Conservation (phyloP, 2,888 invertebrate genomes). For the Pogonocherus hispidulus region DNA sequence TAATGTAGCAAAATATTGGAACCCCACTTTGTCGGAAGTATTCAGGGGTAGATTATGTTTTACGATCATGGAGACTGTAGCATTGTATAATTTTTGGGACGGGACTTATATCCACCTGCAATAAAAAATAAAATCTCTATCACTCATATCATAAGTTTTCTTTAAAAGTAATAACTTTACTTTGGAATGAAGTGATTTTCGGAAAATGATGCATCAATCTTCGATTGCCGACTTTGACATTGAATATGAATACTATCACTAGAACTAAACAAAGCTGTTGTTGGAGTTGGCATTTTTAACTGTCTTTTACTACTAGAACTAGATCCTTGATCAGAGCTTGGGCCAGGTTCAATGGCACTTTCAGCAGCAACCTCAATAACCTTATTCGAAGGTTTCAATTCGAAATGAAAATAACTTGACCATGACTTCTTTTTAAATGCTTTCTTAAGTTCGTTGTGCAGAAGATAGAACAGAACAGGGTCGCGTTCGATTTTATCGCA, state of each 20-base stretch:
- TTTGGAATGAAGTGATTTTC: neutral
- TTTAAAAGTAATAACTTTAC: neutral
- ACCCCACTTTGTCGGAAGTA: conserved; percentile 11
- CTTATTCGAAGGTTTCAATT: neutral
- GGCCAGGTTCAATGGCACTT: neutral
- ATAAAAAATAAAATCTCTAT: conserved; percentile 3
- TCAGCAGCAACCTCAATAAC: conserved; percentile 1
- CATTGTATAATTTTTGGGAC: neutral
- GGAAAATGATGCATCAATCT: conserved; percentile 1
- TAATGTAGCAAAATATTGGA: conserved; percentile 8
- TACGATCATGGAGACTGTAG: neutral
- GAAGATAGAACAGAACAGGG: too few species aligned
- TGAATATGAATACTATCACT: neutral
- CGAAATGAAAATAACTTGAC: too few species aligned
- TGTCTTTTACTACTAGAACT: neutral
- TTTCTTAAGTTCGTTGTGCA: too few species aligned
- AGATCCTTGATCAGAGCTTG: neutral
- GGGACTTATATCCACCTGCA: neutral
- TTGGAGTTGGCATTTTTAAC: neutral
- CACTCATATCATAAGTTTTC: neutral
- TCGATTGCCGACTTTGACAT: conserved; percentile 1
- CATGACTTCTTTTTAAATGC: too few species aligned
- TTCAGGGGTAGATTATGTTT: conserved; percentile 11
- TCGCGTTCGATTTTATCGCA: too few species aligned
- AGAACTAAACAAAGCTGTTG: conserved; percentile 1